A percentile compares a stretch with the other conserved stretches of the same genome.
phyloP scores from a whole-genome alignment of 1,140 invertebrate species.

The Babylonia areolata region DNA sequence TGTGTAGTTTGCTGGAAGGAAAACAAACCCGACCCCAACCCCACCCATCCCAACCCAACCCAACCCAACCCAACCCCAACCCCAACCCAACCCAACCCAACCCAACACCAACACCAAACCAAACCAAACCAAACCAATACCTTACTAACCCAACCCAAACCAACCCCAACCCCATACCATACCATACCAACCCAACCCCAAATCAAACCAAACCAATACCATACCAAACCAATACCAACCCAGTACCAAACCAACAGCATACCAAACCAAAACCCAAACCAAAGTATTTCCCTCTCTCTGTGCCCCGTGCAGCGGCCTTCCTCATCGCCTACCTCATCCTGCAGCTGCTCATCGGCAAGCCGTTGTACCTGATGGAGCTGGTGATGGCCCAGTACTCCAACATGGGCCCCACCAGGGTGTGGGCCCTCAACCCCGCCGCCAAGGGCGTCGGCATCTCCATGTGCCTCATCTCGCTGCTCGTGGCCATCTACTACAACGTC shows the following conservation, averaged over 20 bases:
- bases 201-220: not conserved
- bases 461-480: slow-evolving; percentile 87
- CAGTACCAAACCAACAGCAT: not conserved
- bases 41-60: no score
- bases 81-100: no score
- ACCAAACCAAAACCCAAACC: not conserved
- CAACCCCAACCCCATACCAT: no score
- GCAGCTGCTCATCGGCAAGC: slow-evolving; percentile 79
- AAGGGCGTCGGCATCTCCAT: slow-evolving; percentile 85
- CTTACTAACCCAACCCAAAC: no score
- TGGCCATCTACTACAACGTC: slow-evolving; percentile 81
- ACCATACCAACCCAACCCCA: not conserved
- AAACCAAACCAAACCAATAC: no score
- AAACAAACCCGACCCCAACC: no score
- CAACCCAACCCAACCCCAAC: no score
- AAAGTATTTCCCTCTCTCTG: not conserved
- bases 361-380: slow-evolving; percentile 78
- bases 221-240: not conserved
- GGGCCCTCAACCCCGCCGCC: slow-evolving; percentile 73
- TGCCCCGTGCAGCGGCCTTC: slow-evolving; percentile 77
- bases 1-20: no score
- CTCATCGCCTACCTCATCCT: slow-evolving; percentile 80
- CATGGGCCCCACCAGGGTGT: slow-evolving; percentile 75
- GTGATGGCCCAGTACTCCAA: slow-evolving; percentile 76
- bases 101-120: no score